phyloP scores from a whole-genome alignment of 2,797 vertebrate species.

The Hoplostethus atlanticus region DNA sequence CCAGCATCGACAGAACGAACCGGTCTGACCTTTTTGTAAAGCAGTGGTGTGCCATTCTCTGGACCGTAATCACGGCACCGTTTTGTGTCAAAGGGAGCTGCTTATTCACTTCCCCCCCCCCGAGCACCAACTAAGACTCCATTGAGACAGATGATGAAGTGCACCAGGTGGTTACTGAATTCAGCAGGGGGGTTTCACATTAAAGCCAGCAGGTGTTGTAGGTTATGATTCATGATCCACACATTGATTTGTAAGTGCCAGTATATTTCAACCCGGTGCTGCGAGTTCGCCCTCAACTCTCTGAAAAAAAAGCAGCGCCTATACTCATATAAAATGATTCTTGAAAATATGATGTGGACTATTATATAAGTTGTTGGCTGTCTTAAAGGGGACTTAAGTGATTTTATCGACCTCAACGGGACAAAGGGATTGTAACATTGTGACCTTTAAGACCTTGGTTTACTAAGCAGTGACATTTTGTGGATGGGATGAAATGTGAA shows the following conservation, averaged over 20 bases:
- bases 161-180: conserved; percentile 37
- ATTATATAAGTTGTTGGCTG: neutral
- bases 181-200: conserved; percentile 35
- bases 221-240: conserved; percentile 47
- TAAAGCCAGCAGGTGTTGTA: conserved; percentile 48
- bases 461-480: neutral
- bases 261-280: conserved; percentile 14
- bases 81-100: conserved; percentile 25
- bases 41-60: conserved; percentile 27
- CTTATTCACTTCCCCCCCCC: conserved; percentile 12
- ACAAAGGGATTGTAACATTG: no score
- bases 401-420: no score
- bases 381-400: no score
- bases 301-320: neutral
- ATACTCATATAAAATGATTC: conserved; percentile 38
- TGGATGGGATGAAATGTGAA: neutral
- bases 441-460: neutral
- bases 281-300: neutral
- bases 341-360: conserved; percentile 6
- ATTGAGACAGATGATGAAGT: conserved; percentile 31
- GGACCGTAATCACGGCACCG: conserved; percentile 7
- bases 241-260: conserved; percentile 26
- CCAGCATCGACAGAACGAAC: conserved; percentile 22
- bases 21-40: conserved; percentile 15
- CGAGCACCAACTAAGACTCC: conserved; percentile 8